Evolutionary conservation across 1,140 invertebrate species (phyloP), one percentile per base, ranked within the genome.

Genomic region (Nebria ingens): DNA sequence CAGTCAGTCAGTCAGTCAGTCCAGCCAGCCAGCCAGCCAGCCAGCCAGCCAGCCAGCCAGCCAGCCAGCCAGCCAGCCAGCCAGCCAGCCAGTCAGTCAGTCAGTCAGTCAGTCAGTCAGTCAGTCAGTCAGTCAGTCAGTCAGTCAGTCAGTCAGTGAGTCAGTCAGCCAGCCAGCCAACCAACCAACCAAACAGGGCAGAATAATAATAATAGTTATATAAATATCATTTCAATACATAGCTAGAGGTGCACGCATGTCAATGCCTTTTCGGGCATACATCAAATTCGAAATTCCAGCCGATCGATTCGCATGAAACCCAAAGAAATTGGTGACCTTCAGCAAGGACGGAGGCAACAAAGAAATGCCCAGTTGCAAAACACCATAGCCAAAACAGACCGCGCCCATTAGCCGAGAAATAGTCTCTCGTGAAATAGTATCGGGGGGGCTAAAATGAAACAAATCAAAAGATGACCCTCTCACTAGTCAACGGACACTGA

Each of bases 191-290:
- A n/a, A n/a, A n/a, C n/a, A n/a, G n/a, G n/a, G n/a, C n/a, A n/a
- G n/a, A n/a, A n/a, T n/a, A n/a, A n/a, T n/a, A n/a, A n/a, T n/a
- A n/a, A n/a, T 52, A 51, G 19, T 15, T 25, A 15, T 6, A 40
- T n/a, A n/a, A 21, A 22, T 4, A 25, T 45, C 4, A 45, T 17
- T 9, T 6, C 73, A 76, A 74, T 67, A 84, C 76, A 80, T 81
- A 4, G 85, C 84, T 25, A 88, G 68, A 3, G 85, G 85, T 19
- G 84, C 83, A 53, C 84, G 74, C 84, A 87, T 86, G 62, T 86
- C 84, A 21, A 75, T 69, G 20, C 82, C 82, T 15, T 76, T 68
- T 56, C 83, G 76, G 2, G 83, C 76, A 63, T 79, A 84, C 73
- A 82, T 79, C 2, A 88, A 70, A 15, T 82, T 81, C 1, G 73